phyloP scores from a whole-genome alignment of 2,797 vertebrate species.

The Poecilia velifera region DNA sequence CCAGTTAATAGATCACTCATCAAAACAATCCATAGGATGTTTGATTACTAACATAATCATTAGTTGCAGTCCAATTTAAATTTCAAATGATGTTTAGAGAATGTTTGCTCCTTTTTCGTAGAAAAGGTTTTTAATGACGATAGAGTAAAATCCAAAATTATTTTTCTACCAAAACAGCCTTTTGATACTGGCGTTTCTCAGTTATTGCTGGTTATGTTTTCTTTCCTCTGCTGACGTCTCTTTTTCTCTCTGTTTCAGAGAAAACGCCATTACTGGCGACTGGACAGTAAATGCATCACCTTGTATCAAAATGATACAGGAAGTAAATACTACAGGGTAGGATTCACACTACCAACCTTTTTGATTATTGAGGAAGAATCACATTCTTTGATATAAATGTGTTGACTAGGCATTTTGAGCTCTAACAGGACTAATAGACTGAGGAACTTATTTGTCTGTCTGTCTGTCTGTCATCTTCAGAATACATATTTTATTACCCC shows the following conservation, averaged over 20 bases:
- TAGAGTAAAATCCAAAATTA: background rate
- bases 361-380: background rate
- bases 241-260: constrained; percentile 75
- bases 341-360: background rate
- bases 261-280: constrained; percentile 96
- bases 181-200: background rate
- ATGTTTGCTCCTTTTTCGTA: background rate
- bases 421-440: background rate
- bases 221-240: background rate
- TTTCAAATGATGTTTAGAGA: background rate
- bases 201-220: background rate
- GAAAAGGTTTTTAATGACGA: background rate
- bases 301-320: constrained; percentile 96
- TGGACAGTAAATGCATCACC: constrained; percentile 98
- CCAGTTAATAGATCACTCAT: too few relatives aligned
- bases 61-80: too few relatives aligned
- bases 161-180: background rate
- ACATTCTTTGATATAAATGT: background rate
- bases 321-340: constrained; percentile 98
- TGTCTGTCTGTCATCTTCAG: background rate
- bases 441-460: too few relatives aligned
- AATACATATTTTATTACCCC: background rate
- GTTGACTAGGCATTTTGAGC: background rate
- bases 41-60: too few relatives aligned
- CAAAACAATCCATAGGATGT: too few relatives aligned